A percentile compares a stretch with the other conserved stretches of the same genome.
Evolutionary conservation across 2,113 vertebrate genomes (phyloP).

Genomic region (Malurus elegans): DNA sequence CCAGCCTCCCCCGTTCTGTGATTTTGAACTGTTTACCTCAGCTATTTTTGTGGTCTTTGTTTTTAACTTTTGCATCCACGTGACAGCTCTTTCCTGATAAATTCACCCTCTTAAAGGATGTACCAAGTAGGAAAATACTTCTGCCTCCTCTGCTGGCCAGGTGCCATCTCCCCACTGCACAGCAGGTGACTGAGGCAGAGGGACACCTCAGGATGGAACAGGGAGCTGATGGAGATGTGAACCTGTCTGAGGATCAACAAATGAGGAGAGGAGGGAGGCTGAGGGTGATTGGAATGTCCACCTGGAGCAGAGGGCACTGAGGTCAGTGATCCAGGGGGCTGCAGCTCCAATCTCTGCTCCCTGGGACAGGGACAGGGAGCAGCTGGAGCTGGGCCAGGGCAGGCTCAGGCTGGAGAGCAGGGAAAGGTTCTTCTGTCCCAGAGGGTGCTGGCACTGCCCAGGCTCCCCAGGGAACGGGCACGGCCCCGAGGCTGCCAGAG

Average conservation of each 20-base stretch:
- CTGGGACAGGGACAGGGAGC: neutral
- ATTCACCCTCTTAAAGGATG: neutral
- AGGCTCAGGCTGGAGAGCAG: neutral
- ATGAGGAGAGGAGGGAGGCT: too few relatives aligned
- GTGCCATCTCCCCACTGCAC: neutral
- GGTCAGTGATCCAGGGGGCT: rapidly evolving
- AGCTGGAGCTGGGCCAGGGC: neutral
- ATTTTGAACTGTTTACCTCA: neutral
- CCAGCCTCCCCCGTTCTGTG: neutral
- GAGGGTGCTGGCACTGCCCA: neutral
- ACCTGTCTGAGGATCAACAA: neutral
- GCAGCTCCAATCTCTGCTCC: neutral
- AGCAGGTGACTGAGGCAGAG: neutral
- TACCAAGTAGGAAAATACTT: neutral
- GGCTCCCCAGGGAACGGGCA: neutral
- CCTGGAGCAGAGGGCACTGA: neutral
- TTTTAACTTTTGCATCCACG: neutral
- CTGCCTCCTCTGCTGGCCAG: neutral
- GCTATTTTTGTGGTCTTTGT: neutral
- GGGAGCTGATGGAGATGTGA: neutral
- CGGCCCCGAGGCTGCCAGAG: neutral
- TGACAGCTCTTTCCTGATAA: neutral
- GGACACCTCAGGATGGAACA: neutral
- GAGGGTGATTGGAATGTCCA: neutral
- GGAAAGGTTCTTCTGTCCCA: neutral